These are phyloP conservation scores for Bufotes viridis DNA, from an alignment of 2,797 vertebrate genomes.

Conservation along the genomic window DNA sequence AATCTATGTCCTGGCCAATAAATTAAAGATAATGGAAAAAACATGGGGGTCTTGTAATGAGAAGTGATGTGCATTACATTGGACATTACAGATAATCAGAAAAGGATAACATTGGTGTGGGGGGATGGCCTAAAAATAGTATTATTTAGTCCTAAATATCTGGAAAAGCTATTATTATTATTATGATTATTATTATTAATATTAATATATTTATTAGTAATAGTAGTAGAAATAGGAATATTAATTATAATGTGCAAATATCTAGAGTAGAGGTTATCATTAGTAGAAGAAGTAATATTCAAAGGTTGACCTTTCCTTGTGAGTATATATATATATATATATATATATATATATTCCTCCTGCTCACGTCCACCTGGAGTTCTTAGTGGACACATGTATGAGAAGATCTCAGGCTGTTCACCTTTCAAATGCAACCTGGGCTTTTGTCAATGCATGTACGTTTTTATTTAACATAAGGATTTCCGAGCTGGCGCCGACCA, in stretches of 20 bases:
- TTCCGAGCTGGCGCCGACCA: conserved; percentile 82
- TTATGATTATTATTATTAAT: neutral
- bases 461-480: conserved; percentile 73
- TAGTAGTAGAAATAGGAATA: too few relatives aligned
- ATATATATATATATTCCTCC: neutral
- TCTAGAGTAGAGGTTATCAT: too few relatives aligned
- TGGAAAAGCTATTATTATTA: neutral
- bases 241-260: too few relatives aligned
- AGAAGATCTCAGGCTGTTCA: conserved; percentile 59
- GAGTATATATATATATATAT: neutral
- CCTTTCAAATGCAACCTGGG: conserved; percentile 79
- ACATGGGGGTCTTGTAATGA: conserved; percentile 25
- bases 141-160: neutral
- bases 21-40: conserved; percentile 35
- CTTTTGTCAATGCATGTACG: conserved; percentile 68
- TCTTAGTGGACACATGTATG: neutral
- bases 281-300: too few relatives aligned
- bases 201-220: neutral
- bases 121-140: neutral
- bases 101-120: neutral
- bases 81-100: neutral
- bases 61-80: conserved; percentile 22
- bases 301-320: too few relatives aligned
- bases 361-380: neutral
- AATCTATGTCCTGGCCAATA: conserved; percentile 9